Conservation (phyloP, 2,888 invertebrate species). For the Lasioglossum morio region DNA sequence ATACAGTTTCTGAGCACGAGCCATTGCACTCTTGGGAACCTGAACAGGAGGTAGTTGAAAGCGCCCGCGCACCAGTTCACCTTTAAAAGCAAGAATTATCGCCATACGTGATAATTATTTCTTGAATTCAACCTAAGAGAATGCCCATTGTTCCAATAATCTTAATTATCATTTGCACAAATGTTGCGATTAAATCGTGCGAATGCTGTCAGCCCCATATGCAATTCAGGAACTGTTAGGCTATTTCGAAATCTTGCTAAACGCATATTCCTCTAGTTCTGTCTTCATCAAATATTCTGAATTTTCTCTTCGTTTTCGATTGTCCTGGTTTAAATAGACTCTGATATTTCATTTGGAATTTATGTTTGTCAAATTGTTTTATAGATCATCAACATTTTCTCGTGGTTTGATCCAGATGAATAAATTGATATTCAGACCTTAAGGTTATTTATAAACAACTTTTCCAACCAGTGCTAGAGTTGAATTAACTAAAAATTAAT, state of each 20-base stretch:
- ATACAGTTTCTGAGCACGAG: conserved; percentile 52
- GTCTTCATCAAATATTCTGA: not conserved
- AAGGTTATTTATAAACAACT: not conserved
- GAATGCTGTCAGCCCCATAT: not conserved
- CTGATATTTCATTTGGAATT: not conserved
- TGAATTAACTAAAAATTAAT: not conserved
- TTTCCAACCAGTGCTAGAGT: not conserved
- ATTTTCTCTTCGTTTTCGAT: not conserved
- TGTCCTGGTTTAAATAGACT: not conserved
- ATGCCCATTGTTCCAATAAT: not conserved
- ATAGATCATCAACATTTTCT: too few species aligned
- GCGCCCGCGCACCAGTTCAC: not conserved
- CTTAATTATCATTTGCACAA: not conserved
- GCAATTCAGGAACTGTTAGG: not conserved
- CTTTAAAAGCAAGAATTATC: conserved; percentile 40
- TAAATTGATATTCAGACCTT: not conserved
- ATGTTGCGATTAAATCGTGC: not conserved
- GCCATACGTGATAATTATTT: conserved; percentile 22
- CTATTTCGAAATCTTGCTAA: not conserved
- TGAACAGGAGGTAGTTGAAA: conserved; percentile 44
- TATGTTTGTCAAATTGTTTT: not conserved
- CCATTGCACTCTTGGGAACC: conserved; percentile 47
- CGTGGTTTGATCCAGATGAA: not conserved
- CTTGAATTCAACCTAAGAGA: not conserved
- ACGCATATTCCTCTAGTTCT: not conserved